Evolutionary conservation across 2,888 invertebrate genomes (phyloP).

Genomic region (Hemistola chrysoprasaria): DNA sequence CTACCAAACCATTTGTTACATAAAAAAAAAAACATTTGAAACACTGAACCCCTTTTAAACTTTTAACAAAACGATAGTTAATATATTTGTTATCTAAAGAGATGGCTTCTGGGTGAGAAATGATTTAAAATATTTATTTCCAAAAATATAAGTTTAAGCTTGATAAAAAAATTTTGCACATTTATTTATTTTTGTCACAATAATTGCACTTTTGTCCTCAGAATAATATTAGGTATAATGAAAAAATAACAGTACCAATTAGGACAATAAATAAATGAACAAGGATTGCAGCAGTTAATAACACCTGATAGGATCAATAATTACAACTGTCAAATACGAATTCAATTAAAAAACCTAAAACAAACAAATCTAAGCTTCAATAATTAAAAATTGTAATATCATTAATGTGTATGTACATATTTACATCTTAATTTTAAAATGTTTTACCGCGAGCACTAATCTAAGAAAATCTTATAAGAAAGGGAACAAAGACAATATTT

Average conservation of each 20-base stretch:
- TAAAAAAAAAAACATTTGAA: no score
- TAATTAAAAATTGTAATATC: constrained; percentile 62
- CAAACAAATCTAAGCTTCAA: constrained; percentile 53
- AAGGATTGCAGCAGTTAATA: constrained; percentile 29
- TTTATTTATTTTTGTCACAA: constrained; percentile 40
- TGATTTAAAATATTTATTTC: no score
- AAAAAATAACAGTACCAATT: constrained; percentile 34
- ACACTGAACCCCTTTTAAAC: no score
- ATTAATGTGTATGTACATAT: constrained; percentile 78
- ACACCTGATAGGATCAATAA: constrained; percentile 22
- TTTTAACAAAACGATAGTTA: no score
- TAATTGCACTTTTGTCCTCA: constrained; percentile 40
- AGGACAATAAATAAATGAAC: constrained; percentile 40
- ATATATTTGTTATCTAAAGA: no score
- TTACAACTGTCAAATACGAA: constrained; percentile 25
- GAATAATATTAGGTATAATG: constrained; percentile 26
- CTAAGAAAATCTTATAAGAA: constrained; percentile 51
- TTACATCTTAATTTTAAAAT: constrained; percentile 70
- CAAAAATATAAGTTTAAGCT: no score
- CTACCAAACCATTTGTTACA: constrained; percentile 18
- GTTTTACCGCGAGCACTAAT: constrained; percentile 47
- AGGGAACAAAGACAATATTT: constrained; percentile 38
- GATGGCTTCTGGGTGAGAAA: no score
- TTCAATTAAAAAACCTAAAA: constrained; percentile 46
- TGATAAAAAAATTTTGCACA: constrained; percentile 25